Percentiles rank a stretch among this genome's conserved stretches.
Conservation (phyloP, 2,113 vertebrate species). For the Arenaria interpres region DNA sequence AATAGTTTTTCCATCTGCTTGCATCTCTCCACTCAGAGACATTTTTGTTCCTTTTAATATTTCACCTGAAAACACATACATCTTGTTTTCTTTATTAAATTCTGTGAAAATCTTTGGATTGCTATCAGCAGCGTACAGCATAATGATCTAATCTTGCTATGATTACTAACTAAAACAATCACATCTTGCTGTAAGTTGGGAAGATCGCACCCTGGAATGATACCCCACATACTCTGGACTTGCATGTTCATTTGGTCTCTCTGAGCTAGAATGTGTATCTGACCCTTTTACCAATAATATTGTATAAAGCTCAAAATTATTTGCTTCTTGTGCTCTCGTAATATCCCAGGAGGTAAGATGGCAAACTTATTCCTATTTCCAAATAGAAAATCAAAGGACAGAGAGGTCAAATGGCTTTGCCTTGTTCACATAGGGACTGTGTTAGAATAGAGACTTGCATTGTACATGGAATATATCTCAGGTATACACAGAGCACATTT, state of each 20-base stretch:
- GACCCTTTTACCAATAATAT: neutral
- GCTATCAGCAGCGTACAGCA: neutral
- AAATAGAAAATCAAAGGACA: neutral
- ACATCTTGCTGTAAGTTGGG: neutral
- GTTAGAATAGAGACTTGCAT: neutral
- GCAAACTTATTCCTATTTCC: neutral
- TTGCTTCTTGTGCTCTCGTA: neutral
- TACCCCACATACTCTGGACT: neutral
- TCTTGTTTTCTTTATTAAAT: neutral
- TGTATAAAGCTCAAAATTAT: neutral
- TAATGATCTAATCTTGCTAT: neutral
- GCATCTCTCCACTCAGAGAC: neutral
- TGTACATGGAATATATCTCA: neutral
- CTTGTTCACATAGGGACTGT: neutral
- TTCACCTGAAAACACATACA: neutral
- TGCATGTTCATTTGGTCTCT: neutral
- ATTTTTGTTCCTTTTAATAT: neutral
- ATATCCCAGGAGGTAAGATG: neutral
- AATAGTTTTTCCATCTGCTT: constrained; percentile 5
- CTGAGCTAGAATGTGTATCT: neutral
- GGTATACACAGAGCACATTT: neutral
- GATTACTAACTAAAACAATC: neutral
- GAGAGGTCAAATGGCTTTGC: neutral
- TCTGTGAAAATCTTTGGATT: neutral
- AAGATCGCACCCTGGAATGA: neutral